Base-by-base conservation (phyloP, 2,888 invertebrate species). In the Torymus texanus region DNA sequence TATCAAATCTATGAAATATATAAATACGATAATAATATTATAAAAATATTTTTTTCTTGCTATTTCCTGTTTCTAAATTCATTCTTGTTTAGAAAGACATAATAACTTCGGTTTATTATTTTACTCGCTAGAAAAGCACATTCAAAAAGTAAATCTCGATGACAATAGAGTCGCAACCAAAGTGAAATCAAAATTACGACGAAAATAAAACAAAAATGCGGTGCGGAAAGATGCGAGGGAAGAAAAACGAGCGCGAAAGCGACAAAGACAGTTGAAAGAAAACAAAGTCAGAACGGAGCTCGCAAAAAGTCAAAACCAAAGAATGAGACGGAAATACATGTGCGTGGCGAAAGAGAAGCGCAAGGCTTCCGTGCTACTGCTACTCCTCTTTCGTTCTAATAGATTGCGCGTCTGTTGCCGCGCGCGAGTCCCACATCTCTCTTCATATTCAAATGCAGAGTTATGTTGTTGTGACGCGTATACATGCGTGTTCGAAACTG, bases 341-440 rank as follows among this genome's bases (percentile, higher is more conserved):
- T 8, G 41, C 14, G 56, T 5, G n/a, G 50, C 29, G 56, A 68
- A 56, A 58, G 56, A 4, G n/a, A 55, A 29, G 12, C 8, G n/a
- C 1, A 68, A 70, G 29, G 50, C 41, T 41, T 41, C 8, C 41
- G 41, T 41, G 41, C 41, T 61, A 18, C 41, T 12, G 29, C 24
- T 61, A 3, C 29, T 24, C 10, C 70, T 16, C 3, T 55, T 4
- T n/a, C n/a, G 56, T 63, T 73, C 29, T 73, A 63, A 73, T 73
- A 73, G 63, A 73, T 73, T 65, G 63, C 56, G 56, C 73, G 55
- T 71, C 61, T 61, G 71, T 71, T 21, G n/a, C 10, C 71, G 50
- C 51, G 2, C 21, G 21, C n/a, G 14, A 18, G 67, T 24, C 51
- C 53, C 51, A 55, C 62, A 14, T 5, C 62, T 24, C 53, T 59